Evolutionary conservation across 2,888 invertebrate genomes (phyloP).

Genomic region (Gandaritis pyraliata): DNA sequence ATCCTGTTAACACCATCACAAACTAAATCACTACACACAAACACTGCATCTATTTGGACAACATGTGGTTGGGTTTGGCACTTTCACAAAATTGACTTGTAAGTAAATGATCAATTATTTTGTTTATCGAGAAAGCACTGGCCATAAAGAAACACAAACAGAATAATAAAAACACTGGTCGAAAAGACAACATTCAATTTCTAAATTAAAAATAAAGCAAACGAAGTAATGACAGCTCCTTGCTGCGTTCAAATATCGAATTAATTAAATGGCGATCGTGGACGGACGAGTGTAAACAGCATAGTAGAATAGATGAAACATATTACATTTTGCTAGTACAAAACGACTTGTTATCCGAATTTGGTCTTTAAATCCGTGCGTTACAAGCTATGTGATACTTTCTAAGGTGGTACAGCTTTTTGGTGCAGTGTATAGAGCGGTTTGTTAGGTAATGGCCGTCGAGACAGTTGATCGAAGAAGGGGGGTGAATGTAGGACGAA

Average conservation of each 20-base stretch:
- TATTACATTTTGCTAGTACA: conserved; percentile 53
- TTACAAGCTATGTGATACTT: conserved; percentile 48
- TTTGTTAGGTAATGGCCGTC: conserved; percentile 79
- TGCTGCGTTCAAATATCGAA: conserved; percentile 75
- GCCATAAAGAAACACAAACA: neutral
- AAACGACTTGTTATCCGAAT: conserved; percentile 44
- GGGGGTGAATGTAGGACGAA: conserved; percentile 80
- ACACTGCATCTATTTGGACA: conserved; percentile 32
- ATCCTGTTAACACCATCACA: conserved; percentile 47
- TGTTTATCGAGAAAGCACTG: conserved; percentile 15
- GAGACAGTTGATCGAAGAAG: conserved; percentile 75
- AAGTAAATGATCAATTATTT: neutral
- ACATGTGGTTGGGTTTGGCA: conserved; percentile 33
- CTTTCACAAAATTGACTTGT: conserved; percentile 37
- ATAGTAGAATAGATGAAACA: conserved; percentile 66
- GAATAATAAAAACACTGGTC: neutral
- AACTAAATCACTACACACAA: conserved; percentile 32
- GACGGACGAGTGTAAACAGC: conserved; percentile 74
- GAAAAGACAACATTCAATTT: conserved; percentile 26
- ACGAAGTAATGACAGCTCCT: conserved; percentile 62
- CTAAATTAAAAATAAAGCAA: conserved; percentile 46
- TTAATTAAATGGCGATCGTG: conserved; percentile 77
- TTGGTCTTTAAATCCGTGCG: conserved; percentile 53
- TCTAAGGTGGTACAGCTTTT: conserved; percentile 46
- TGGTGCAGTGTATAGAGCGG: conserved; percentile 70